Evolutionary conservation across 2,888 invertebrate species (phyloP).

Genomic region (Cancer borealis): DNA sequence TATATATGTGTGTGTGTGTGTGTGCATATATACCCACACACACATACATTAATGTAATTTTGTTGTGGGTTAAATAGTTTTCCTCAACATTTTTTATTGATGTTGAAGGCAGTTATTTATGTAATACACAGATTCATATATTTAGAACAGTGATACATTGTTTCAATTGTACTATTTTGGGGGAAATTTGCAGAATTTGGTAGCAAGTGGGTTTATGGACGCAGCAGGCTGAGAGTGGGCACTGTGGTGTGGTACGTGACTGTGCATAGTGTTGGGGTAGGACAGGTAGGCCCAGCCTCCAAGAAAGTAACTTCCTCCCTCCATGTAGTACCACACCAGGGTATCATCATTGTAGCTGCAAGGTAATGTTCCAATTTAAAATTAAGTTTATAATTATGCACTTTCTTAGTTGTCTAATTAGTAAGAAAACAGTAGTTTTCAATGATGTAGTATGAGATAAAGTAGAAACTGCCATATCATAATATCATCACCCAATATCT

Average conservation of each 20-base stretch:
- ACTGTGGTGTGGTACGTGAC: slow-evolving; percentile 67
- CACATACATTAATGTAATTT: too few relatives aligned
- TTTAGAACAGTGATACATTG: not conserved
- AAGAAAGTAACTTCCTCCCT: slow-evolving; percentile 66
- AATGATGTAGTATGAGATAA: not conserved
- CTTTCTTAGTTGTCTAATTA: not conserved
- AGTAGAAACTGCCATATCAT: not conserved
- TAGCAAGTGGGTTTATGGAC: slow-evolving; percentile 62
- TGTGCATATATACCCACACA: too few relatives aligned
- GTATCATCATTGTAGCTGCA: slow-evolving; percentile 74
- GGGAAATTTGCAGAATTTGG: slow-evolving; percentile 50
- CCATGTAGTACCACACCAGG: slow-evolving; percentile 75
- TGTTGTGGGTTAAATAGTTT: too few relatives aligned
- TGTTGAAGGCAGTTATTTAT: not conserved
- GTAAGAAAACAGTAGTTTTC: not conserved
- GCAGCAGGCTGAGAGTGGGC: slow-evolving; percentile 59
- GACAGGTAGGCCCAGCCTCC: slow-evolving; percentile 63
- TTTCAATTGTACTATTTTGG: not conserved
- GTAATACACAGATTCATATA: too few relatives aligned
- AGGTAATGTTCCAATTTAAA: slow-evolving; percentile 56
- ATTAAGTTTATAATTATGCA: not conserved
- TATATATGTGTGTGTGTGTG: too few relatives aligned
- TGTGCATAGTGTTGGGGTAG: slow-evolving; percentile 68
- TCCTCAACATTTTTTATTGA: not conserved
- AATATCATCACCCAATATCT: not conserved